These are phyloP conservation scores for Hippopotamyrus pictus DNA, from an alignment of 2,797 vertebrate genomes.

Conservation along the genomic window DNA sequence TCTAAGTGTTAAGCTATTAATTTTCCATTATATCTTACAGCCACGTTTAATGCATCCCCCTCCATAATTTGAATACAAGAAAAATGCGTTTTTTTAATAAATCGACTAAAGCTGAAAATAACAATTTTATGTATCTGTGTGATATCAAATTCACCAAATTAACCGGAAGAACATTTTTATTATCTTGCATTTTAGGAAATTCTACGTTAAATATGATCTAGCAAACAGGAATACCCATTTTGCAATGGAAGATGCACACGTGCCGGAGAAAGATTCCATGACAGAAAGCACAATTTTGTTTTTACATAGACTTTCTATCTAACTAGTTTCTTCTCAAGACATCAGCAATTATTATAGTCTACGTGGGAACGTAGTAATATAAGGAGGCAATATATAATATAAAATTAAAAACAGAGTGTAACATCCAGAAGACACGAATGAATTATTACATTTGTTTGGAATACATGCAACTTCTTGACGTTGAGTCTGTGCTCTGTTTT, in stretches of 20 bases:
- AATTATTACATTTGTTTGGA: neutral
- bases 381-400: neutral
- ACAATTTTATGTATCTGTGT: neutral
- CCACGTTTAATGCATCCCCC: neutral
- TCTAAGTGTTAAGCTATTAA: neutral
- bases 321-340: neutral
- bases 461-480: neutral
- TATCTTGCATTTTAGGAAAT: neutral
- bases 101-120: neutral
- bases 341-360: neutral
- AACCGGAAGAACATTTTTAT: neutral
- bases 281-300: neutral
- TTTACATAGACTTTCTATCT: neutral
- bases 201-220: neutral
- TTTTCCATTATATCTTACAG: neutral
- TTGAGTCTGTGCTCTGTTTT: neutral
- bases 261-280: neutral
- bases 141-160: neutral
- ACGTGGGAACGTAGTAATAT: neutral
- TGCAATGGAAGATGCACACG: neutral
- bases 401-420: neutral
- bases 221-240: neutral
- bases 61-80: neutral
- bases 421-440: neutral
- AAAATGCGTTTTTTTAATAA: neutral